phyloP scores from a whole-genome alignment of 2,888 invertebrate species.

The Pammene aurita region DNA sequence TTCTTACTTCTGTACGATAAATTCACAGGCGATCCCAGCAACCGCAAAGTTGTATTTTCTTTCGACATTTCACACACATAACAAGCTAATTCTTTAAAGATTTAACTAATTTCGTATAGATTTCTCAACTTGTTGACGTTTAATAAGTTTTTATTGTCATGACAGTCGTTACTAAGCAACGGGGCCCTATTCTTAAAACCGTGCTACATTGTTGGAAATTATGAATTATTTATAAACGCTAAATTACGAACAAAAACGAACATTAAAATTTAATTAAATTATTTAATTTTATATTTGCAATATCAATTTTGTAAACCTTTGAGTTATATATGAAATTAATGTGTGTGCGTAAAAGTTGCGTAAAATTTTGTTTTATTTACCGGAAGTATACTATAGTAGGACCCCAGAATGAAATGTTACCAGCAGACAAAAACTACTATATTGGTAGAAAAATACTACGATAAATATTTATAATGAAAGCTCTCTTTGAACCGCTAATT shows the following conservation, averaged over 20 bases:
- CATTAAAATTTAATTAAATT: no score
- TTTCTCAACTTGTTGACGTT: slow-evolving; percentile 31
- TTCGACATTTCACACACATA: slow-evolving; percentile 74
- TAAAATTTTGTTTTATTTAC: background rate
- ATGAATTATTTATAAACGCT: no score
- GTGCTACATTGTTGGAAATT: no score
- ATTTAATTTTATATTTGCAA: no score
- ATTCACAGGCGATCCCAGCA: slow-evolving; percentile 77
- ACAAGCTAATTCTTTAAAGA: slow-evolving; percentile 44
- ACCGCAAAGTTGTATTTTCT: slow-evolving; percentile 72
- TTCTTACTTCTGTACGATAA: slow-evolving; percentile 73
- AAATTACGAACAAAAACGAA: no score
- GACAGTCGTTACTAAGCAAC: slow-evolving; percentile 44
- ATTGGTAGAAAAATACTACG: background rate
- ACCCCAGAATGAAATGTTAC: slow-evolving; percentile 3
- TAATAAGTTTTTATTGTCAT: slow-evolving; percentile 54
- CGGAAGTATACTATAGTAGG: slow-evolving; percentile 5
- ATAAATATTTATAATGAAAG: no score
- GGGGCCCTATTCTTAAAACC: slow-evolving; percentile 46
- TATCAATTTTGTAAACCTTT: no score
- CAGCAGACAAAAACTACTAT: slow-evolving; percentile 2
- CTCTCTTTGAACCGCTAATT: no score
- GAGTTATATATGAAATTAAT: no score
- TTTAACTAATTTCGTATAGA: slow-evolving; percentile 8
- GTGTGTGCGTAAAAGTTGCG: no score